Base-by-base conservation (phyloP, 2,888 invertebrate species). In the Sialis lutaria region DNA sequence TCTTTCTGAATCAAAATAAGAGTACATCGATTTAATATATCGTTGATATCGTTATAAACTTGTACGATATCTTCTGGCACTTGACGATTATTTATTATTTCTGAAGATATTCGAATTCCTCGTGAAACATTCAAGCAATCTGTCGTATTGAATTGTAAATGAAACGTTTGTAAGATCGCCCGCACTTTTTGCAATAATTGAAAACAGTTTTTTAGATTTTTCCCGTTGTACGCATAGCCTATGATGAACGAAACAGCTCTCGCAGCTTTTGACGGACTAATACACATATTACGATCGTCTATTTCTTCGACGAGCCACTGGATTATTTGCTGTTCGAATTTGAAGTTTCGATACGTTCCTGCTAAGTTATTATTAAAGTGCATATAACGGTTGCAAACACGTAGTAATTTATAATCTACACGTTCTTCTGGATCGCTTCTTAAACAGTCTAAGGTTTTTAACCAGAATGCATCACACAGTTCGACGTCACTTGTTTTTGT, bases 301-400 rank as follows among this genome's bases (percentile, higher is more conserved):
- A 68, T 57, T 47, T 62, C 60, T 5, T 58, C 50, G 53, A 67
- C 57, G 49, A 69, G 60, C 51, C 64, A 52, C 33, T 61, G 56
- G 13, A 64, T 57, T n/a, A 70, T 51, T 37, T 55, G 53, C 9
- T 60, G 63, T 53, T 75, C 75, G 49, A 74, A 62, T 6, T 57
- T 55, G n/a, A 55, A 52, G 52, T 71, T 65, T 1, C 73, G 61
- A 55, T 69, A 74, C 6, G 67, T 67, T 7, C 68, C 68, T 5
- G 69, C 67, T 2, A 73, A 55, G 54, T 72, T 70, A 46, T 67
- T 68, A 51, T 69, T 69, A 53, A 73, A 74, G 54, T 67, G 63
- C 63, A 73, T 67, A 53, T 75, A 75, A 48, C 68, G 67, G 47
- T 68, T 64, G 50, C 68, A 68, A 35, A 71, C 59, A 33, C 59